Conservation (phyloP, 2,797 vertebrate genomes). For the Siniperca undulata region DNA sequence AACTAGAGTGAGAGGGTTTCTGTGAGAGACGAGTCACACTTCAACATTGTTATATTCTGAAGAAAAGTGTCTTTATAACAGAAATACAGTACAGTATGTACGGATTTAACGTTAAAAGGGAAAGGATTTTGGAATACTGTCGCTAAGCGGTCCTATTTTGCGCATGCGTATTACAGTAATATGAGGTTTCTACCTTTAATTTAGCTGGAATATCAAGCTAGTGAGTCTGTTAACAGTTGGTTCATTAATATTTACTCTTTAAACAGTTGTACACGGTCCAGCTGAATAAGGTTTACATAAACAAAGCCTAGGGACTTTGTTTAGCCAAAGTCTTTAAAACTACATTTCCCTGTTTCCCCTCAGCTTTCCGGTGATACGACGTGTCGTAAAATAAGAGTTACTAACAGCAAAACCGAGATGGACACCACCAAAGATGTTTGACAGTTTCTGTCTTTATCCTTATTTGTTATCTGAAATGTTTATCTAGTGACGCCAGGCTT, state of each 20-base stretch:
- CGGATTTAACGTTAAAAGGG: neutral
- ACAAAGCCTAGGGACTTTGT: rapidly evolving
- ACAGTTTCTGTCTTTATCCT: constrained; percentile 33
- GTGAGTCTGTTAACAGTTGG: rapidly evolving
- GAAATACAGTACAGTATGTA: neutral
- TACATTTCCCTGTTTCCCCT: constrained; percentile 64
- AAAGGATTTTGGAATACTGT: neutral
- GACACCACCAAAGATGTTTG: constrained; percentile 26
- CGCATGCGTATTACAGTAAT: constrained; percentile 18
- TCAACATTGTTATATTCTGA: neutral
- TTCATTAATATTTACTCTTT: neutral
- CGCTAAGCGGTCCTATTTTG: neutral
- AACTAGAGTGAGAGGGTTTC: neutral
- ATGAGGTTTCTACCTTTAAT: rapidly evolving
- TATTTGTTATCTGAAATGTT: constrained; percentile 25
- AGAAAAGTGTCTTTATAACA: neutral
- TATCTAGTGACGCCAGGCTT: neutral
- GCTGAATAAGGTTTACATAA: neutral
- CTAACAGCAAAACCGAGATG: constrained; percentile 56
- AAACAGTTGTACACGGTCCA: rapidly evolving
- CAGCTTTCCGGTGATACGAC: constrained; percentile 44
- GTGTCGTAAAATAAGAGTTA: constrained; percentile 71
- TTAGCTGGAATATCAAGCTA: neutral
- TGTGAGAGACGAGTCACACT: neutral
- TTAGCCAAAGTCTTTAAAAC: constrained; percentile 11